Conservation (phyloP, 2,113 vertebrate genomes). For the Brienomyrus longianalis region DNA sequence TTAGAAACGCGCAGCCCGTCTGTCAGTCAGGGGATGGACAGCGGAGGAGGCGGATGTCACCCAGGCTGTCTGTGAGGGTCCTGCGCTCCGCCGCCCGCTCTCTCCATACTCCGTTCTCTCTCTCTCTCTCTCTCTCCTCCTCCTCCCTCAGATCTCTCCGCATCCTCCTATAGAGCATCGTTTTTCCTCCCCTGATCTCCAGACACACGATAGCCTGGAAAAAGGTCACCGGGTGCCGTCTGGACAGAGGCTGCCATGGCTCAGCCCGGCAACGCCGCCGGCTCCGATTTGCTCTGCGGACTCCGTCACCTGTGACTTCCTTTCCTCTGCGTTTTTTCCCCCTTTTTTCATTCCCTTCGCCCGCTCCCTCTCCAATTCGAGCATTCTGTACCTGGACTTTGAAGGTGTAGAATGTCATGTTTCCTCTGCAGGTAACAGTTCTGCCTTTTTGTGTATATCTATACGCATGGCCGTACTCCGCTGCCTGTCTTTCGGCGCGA, state of each 20-base stretch:
- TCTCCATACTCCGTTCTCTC: constrained; percentile 15
- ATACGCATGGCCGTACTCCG: constrained; percentile 12
- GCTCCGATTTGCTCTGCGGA: constrained; percentile 32
- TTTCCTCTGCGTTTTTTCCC: constrained; percentile 33
- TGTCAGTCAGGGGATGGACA: neutral
- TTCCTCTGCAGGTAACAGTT: constrained; percentile 64
- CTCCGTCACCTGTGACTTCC: constrained; percentile 40
- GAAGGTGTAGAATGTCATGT: constrained; percentile 67
- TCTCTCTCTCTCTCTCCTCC: constrained; percentile 30
- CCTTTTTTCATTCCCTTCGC: neutral
- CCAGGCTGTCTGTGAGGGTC: neutral
- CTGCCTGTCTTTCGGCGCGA: constrained; percentile 22
- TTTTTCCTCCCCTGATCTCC: constrained; percentile 18
- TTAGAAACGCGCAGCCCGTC: neutral
- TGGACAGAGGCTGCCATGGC: neutral
- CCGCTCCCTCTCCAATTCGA: constrained; percentile 51
- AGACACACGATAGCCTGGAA: constrained; percentile 27
- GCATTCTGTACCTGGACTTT: constrained; percentile 54
- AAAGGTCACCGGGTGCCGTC: constrained; percentile 20
- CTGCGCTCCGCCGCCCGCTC: constrained; percentile 15
- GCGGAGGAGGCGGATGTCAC: neutral
- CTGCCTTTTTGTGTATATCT: constrained; percentile 25
- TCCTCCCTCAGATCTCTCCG: constrained; percentile 6
- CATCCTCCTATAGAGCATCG: neutral
- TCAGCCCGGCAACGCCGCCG: neutral